Percentiles rank a stretch among this genome's conserved stretches.
phyloP scores from a whole-genome alignment of 2,797 vertebrate species.

The Lagocephalus sceleratus region DNA sequence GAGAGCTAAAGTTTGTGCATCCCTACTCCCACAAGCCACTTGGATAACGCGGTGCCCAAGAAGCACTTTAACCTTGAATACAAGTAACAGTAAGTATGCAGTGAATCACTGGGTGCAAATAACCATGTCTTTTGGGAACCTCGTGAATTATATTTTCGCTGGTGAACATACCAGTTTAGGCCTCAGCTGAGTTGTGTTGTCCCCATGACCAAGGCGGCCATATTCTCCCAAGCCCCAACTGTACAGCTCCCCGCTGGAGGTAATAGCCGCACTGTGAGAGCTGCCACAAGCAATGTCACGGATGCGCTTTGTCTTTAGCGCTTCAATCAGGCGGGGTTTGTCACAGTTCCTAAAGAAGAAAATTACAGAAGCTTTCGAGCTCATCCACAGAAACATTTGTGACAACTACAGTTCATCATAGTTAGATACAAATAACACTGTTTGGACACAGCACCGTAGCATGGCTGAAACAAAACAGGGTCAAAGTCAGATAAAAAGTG shows the following conservation, averaged over 20 bases:
- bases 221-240: conserved; percentile 99
- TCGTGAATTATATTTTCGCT: no score
- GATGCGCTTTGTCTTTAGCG: conserved; percentile 94
- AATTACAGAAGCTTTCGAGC: neutral
- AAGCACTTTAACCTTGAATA: conserved; percentile 90
- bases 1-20: conserved; percentile 94
- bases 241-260: conserved; percentile 95
- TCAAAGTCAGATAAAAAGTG: neutral
- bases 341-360: conserved; percentile 88
- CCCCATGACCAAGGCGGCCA: conserved; percentile 93
- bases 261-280: conserved; percentile 96
- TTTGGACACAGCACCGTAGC: neutral
- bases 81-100: conserved; percentile 4
- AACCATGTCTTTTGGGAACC: neutral
- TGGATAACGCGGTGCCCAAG: conserved; percentile 95
- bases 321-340: conserved; percentile 96
- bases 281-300: conserved; percentile 97
- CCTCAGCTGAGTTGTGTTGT: conserved; percentile 96
- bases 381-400: neutral
- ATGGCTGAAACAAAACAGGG: neutral
- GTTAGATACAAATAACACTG: neutral
- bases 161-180: conserved; percentile 89
- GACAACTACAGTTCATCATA: neutral
- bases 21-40: conserved; percentile 96
- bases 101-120: neutral